phyloP scores from a whole-genome alignment of 2,113 vertebrate genomes.

The Carlito syrichta region DNA sequence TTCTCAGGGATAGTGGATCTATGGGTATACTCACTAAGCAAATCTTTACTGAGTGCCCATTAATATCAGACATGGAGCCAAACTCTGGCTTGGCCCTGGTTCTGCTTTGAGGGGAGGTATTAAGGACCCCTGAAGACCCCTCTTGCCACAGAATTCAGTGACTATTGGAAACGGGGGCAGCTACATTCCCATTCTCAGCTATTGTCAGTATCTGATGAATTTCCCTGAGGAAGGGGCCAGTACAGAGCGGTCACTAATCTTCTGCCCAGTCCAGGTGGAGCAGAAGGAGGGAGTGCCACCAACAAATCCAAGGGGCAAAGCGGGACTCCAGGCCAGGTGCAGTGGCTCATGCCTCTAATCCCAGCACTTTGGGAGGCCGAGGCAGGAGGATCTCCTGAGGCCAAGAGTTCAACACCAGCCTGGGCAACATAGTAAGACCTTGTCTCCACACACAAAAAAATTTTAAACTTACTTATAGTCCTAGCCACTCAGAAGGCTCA shows the following conservation, averaged over 20 bases:
- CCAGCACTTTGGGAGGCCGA: too few species aligned
- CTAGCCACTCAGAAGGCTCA: too few species aligned
- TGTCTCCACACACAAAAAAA: too few species aligned
- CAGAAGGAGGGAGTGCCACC: background rate
- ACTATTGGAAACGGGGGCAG: background rate
- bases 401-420: too few species aligned
- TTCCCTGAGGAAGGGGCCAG: background rate
- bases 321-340: too few species aligned
- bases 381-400: too few species aligned
- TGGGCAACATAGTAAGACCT: too few species aligned
- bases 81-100: background rate
- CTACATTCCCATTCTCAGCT: background rate
- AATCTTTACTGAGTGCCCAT: background rate
- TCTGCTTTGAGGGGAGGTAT: background rate
- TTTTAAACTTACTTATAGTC: too few species aligned
- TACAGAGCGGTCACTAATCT: background rate
- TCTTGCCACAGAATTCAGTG: background rate
- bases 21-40: background rate
- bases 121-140: background rate
- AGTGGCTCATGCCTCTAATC: too few species aligned
- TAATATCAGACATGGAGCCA: background rate
- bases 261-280: background rate
- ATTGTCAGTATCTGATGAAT: background rate
- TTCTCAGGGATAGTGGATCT: background rate
- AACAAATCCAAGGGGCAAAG: background rate